A percentile compares a stretch with the other conserved stretches of the same genome.
These are phyloP conservation scores for Atopsyche davidsoni DNA, from an alignment of 1,140 invertebrate species.

Conservation along the genomic window DNA sequence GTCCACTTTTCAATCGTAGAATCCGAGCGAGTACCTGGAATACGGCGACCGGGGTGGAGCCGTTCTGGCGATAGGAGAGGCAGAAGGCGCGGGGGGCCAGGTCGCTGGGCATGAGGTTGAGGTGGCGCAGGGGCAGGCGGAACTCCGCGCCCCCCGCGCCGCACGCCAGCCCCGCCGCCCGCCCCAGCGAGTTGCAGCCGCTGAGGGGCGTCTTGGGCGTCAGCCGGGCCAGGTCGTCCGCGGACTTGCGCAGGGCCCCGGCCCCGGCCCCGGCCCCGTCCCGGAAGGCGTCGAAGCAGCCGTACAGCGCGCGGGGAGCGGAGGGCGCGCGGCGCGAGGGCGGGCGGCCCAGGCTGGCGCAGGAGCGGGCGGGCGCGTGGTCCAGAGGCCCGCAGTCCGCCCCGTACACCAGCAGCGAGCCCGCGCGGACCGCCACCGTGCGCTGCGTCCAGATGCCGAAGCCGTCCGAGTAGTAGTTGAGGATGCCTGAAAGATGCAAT, in stretches of 20 bases:
- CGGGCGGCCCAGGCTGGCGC: conserved; percentile 26
- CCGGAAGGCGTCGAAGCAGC: neutral
- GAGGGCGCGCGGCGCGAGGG: conserved; percentile 3
- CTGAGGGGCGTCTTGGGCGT: neutral
- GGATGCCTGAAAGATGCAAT: conserved; percentile 41
- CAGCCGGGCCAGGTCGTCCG: conserved; percentile 6
- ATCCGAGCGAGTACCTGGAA: conserved; percentile 33
- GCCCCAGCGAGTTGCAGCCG: conserved; percentile 16
- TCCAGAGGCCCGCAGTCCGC: conserved; percentile 16
- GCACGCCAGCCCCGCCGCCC: conserved; percentile 36
- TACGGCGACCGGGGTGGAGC: conserved; percentile 25
- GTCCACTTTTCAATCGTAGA: too few species aligned
- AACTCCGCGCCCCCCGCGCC: conserved; percentile 23
- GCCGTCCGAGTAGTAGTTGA: conserved; percentile 35
- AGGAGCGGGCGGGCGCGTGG: conserved; percentile 16
- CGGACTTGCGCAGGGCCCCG: too few species aligned
- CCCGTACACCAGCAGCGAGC: conserved; percentile 32
- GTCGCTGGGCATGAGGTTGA: conserved; percentile 46
- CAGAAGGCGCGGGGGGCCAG: conserved; percentile 28
- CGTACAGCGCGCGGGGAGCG: neutral
- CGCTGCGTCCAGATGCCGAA: conserved; percentile 26
- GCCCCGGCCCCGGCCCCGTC: too few species aligned
- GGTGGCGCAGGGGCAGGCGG: conserved; percentile 42
- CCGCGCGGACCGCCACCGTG: conserved; percentile 31
- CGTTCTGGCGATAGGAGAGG: conserved; percentile 27